Evolutionary conservation across 2,797 vertebrate species (phyloP).

Genomic region (Anomalospiza imberbis): DNA sequence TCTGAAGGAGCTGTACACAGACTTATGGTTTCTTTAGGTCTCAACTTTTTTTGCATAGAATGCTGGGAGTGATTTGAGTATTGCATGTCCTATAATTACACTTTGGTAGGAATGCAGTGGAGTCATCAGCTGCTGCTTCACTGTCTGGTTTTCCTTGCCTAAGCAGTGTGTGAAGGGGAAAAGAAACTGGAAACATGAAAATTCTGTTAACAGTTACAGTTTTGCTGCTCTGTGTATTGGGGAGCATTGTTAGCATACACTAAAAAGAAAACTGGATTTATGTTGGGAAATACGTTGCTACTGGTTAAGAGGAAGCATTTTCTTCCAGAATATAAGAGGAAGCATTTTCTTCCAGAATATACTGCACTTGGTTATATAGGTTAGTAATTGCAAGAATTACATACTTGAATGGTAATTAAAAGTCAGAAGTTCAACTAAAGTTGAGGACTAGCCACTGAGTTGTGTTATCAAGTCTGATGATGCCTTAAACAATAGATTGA

Average conservation of each 20-base stretch:
- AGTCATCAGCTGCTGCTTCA: background rate
- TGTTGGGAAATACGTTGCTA: background rate
- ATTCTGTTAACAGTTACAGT: background rate
- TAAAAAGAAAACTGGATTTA: background rate
- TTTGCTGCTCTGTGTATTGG: background rate
- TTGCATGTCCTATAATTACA: background rate
- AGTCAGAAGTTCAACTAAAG: background rate
- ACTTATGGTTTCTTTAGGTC: background rate
- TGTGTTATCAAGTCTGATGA: background rate
- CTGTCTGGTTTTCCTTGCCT: background rate
- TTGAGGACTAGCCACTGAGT: background rate
- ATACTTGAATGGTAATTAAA: background rate
- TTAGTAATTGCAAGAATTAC: background rate
- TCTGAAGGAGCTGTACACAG: background rate
- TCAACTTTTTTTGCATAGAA: background rate
- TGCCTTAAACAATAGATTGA: background rate
- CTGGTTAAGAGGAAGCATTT: background rate
- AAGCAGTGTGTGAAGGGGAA: background rate
- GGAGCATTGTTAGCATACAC: background rate
- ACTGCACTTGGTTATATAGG: background rate
- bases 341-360: background rate
- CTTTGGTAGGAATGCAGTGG: background rate
- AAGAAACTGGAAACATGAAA: background rate
- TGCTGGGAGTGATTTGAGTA: background rate
- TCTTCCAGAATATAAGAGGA: background rate